Percentiles rank a stretch among this genome's conserved stretches.
phyloP scores from a whole-genome alignment of 1,140 invertebrate species.

The Varroa destructor region DNA sequence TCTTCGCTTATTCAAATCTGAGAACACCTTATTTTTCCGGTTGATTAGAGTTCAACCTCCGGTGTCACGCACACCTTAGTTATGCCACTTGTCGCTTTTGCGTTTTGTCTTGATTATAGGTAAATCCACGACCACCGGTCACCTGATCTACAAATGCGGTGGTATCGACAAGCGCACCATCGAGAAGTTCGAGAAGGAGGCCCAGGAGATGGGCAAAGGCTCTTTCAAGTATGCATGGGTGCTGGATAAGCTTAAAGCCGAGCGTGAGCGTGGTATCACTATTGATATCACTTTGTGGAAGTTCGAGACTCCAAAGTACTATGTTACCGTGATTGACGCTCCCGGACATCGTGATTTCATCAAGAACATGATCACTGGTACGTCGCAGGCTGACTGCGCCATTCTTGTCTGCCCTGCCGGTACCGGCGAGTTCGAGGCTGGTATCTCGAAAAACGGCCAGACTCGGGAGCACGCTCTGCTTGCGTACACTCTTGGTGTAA shows the following conservation, averaged over 20 bases:
- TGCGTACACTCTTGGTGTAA: conserved; percentile 50
- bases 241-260: conserved; percentile 51
- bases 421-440: conserved; percentile 49
- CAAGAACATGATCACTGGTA: conserved; percentile 54
- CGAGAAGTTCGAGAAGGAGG: conserved; percentile 52
- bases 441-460: conserved; percentile 51
- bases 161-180: conserved; percentile 51
- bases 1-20: too few species aligned
- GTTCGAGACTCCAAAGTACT: conserved; percentile 50
- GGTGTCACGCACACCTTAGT: too few species aligned
- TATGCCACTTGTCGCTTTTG: too few species aligned
- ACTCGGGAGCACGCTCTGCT: conserved; percentile 50
- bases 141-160: conserved; percentile 53
- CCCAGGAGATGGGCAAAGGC: conserved; percentile 50
- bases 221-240: conserved; percentile 53
- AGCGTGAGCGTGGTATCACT: conserved; percentile 52
- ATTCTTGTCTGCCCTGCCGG: conserved; percentile 49
- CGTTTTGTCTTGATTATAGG: conserved; percentile 36
- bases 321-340: conserved; percentile 51
- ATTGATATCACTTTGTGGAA: conserved; percentile 54
- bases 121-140: conserved; percentile 51
- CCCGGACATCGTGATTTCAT: conserved; percentile 53
- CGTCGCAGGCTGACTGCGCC: conserved; percentile 48
- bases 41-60: too few species aligned
- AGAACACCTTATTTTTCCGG: too few species aligned